Percentiles rank a stretch among this genome's conserved stretches.
Conservation (phyloP, 2,113 vertebrate genomes). For the Dryoscopus gambensis region DNA sequence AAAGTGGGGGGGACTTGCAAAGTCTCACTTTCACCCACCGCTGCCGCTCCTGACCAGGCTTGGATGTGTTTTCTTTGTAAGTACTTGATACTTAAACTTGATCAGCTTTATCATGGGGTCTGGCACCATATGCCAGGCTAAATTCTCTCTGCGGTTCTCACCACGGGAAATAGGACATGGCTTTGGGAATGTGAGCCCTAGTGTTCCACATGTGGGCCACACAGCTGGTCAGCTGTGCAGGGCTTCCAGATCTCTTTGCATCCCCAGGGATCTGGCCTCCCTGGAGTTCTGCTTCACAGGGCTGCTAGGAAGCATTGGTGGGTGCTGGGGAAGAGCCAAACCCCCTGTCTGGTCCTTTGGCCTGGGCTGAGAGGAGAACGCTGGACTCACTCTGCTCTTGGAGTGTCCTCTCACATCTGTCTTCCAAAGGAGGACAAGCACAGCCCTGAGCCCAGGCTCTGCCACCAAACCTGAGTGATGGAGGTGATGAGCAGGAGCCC, state of each 20-base stretch:
- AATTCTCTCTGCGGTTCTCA: not conserved
- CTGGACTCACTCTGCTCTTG: rapidly evolving
- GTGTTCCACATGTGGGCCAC: not conserved
- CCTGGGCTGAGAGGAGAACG: not conserved
- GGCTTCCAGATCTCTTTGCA: not conserved
- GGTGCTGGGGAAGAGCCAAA: not conserved
- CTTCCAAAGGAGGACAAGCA: not conserved
- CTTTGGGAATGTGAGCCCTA: not conserved
- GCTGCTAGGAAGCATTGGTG: not conserved
- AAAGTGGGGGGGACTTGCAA: not conserved
- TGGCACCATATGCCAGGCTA: rapidly evolving
- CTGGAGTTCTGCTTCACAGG: not conserved
- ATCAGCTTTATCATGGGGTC: not conserved
- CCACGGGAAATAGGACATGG: rapidly evolving
- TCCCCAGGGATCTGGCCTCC: too few species aligned
- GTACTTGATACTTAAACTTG: too few species aligned
- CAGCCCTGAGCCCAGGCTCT: rapidly evolving
- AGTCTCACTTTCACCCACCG: not conserved
- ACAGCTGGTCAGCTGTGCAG: not conserved
- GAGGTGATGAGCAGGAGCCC: not conserved
- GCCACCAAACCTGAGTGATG: not conserved
- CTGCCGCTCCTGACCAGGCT: not conserved
- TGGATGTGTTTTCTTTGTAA: not conserved
- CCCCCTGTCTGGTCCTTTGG: not conserved
- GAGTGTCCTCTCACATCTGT: not conserved